Evolutionary conservation across 2,888 invertebrate genomes (phyloP).

Genomic region (Alitta virens): DNA sequence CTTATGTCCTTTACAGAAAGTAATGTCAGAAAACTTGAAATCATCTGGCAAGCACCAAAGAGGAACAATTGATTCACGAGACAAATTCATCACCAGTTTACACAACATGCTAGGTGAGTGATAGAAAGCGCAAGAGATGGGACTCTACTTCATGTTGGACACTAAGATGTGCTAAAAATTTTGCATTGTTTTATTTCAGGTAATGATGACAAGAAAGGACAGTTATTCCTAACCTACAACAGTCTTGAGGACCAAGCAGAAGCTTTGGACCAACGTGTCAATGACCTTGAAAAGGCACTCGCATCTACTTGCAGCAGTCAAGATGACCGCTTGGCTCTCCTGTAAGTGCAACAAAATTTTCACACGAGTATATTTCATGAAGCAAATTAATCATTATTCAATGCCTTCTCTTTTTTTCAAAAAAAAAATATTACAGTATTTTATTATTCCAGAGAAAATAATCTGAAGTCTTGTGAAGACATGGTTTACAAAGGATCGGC

Average conservation of each 20-base stretch:
- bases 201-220: constrained; percentile 27
- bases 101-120: constrained; percentile 32
- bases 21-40: constrained; percentile 42
- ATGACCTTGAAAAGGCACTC: constrained; percentile 24
- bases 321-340: constrained; percentile 30
- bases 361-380: too few relatives aligned
- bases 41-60: constrained; percentile 39
- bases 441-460: constrained; percentile 31
- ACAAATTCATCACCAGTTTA: constrained; percentile 40
- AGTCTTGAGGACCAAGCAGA: constrained; percentile 36
- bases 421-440: too few relatives aligned
- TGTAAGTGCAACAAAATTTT: constrained; percentile 31
- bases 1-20: constrained; percentile 29
- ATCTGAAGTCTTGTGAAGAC: constrained; percentile 33
- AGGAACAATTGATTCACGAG: constrained; percentile 49
- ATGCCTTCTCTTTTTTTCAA: too few relatives aligned
- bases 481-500: constrained; percentile 41
- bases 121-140: too few relatives aligned
- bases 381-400: too few relatives aligned
- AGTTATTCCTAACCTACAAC: constrained; percentile 39
- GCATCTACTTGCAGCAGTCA: constrained; percentile 26
- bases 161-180: too few relatives aligned
- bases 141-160: too few relatives aligned
- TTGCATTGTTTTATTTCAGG: not conserved
- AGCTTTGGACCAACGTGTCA: constrained; percentile 28